Percentiles rank a stretch among this genome's conserved stretches.
Conservation (phyloP, 1,140 invertebrate genomes). For the Eulimnadia texana region DNA sequence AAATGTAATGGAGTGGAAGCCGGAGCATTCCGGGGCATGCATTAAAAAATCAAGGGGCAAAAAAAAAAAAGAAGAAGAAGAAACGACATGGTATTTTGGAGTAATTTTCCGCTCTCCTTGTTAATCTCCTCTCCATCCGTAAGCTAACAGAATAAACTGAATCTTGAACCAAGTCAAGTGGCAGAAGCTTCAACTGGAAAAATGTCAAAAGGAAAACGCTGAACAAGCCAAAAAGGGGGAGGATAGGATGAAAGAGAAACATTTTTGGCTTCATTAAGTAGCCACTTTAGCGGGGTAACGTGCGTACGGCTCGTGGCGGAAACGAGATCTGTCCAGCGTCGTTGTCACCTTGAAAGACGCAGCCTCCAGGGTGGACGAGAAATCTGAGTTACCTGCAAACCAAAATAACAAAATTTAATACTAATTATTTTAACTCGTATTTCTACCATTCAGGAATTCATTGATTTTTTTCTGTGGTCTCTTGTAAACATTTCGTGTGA, state of each 20-base stretch:
- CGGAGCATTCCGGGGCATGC: background rate
- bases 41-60: background rate
- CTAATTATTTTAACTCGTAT: background rate
- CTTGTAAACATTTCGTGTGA: no score
- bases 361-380: background rate
- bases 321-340: constrained; percentile 17
- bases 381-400: background rate
- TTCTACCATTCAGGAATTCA: background rate
- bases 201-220: background rate
- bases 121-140: no score
- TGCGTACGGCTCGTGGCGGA: constrained; percentile 20
- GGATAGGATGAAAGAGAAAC: background rate
- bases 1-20: background rate
- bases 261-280: background rate
- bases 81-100: background rate
- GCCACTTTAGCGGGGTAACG: constrained; percentile 18
- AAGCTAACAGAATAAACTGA: background rate
- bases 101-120: background rate
- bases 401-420: background rate
- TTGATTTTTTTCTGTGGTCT: no score
- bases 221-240: background rate
- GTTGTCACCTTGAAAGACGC: background rate
- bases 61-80: background rate
- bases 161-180: background rate
- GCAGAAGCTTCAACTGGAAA: background rate